Conservation (phyloP, 2,113 vertebrate genomes). For the Pavo muticus region DNA sequence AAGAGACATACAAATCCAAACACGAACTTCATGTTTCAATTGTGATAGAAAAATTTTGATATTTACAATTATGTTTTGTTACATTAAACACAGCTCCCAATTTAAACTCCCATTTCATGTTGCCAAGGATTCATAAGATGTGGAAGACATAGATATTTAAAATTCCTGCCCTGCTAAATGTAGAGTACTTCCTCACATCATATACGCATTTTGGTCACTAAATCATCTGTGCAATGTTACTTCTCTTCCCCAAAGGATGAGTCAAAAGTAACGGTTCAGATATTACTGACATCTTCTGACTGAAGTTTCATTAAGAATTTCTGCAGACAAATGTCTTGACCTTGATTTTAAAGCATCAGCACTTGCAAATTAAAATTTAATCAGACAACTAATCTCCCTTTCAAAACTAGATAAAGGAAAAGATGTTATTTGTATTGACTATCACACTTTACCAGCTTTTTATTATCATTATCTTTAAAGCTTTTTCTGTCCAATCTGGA, state of each 20-base stretch:
- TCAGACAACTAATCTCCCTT: neutral
- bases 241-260: neutral
- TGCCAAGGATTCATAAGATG: neutral
- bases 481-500: neutral
- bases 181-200: fast-evolving
- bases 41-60: neutral
- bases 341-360: neutral
- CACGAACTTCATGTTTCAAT: neutral
- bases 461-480: neutral
- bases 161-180: neutral
- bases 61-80: neutral
- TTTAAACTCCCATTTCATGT: neutral
- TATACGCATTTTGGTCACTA: fast-evolving
- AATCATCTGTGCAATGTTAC: neutral
- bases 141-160: neutral
- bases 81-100: neutral
- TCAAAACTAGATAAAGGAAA: neutral
- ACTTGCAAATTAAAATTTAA: neutral
- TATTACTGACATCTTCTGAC: neutral
- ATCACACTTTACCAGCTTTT: neutral
- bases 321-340: neutral
- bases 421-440: no score
- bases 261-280: neutral
- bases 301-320: neutral
- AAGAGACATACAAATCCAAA: neutral